Evolutionary conservation across 2,888 invertebrate genomes (phyloP).

Genomic region (Tiphia femorata): DNA sequence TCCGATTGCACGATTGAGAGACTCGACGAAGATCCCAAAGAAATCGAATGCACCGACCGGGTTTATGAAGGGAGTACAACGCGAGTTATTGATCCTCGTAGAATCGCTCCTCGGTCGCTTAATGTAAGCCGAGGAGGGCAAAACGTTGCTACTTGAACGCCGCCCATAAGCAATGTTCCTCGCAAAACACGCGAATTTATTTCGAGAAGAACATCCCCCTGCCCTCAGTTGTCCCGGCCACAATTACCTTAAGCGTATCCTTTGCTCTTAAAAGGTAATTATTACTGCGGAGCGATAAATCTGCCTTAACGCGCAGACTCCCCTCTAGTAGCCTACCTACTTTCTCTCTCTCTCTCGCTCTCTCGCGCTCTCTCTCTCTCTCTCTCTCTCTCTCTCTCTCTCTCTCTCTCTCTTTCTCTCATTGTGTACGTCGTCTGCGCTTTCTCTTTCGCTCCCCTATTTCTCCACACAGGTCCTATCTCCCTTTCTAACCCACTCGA

Average conservation of each 20-base stretch:
- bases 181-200: slow-evolving; percentile 32
- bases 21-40: no score
- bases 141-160: slow-evolving; percentile 9
- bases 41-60: no score
- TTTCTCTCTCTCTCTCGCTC: neutral
- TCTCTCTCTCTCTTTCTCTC: slow-evolving; percentile 5
- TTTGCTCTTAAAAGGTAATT: slow-evolving; percentile 36
- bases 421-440: neutral
- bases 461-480: slow-evolving; percentile 5
- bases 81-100: no score
- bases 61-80: no score
- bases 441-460: slow-evolving; percentile 9
- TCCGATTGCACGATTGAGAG: no score
- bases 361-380: slow-evolving; percentile 6
- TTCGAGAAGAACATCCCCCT: slow-evolving; percentile 17
- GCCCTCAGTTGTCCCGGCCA: slow-evolving; percentile 17
- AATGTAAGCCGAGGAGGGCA: no score
- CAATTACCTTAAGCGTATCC: slow-evolving; percentile 35
- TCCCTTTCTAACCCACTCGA: neutral
- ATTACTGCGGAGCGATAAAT: slow-evolving; percentile 39
- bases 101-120: no score
- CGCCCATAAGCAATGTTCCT: slow-evolving; percentile 26
- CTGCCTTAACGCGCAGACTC: slow-evolving; percentile 26
- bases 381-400: slow-evolving; percentile 7
- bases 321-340: neutral